Evolutionary conservation across 2,797 vertebrate species (phyloP).

Genomic region (Rhadinocentrus ornatus): DNA sequence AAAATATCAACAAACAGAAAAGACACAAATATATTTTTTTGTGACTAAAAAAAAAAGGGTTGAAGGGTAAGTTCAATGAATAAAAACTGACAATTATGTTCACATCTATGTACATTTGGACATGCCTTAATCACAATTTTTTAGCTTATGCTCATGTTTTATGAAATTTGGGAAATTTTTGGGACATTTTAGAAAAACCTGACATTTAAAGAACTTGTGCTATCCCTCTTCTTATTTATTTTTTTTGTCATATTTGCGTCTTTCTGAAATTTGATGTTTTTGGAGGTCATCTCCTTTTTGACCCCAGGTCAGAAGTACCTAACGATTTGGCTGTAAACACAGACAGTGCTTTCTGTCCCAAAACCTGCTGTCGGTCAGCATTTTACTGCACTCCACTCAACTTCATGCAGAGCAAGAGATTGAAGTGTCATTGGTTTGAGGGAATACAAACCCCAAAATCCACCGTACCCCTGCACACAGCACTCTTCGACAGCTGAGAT

Average conservation of each 20-base stretch:
- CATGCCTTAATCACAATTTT: neutral
- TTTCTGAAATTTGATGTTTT: conserved; percentile 3
- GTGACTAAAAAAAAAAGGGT: too few relatives aligned
- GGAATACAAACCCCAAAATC: conserved; percentile 51
- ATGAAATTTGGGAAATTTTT: too few relatives aligned
- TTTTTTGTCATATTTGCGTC: conserved; percentile 1
- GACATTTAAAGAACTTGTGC: conserved; percentile 12
- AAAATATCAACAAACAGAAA: conserved; percentile 15
- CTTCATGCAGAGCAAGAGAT: conserved; percentile 19
- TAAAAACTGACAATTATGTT: conserved; percentile 1
- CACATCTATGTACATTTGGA: conserved; percentile 13
- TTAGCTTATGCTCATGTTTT: conserved; percentile 3
- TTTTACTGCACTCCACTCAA: conserved; percentile 60
- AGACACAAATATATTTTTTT: conserved; percentile 14
- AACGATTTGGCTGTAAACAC: conserved; percentile 54
- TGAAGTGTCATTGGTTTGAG: conserved; percentile 49
- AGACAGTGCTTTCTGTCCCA: conserved; percentile 55
- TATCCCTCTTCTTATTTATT: conserved; percentile 7
- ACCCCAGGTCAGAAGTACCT: conserved; percentile 31
- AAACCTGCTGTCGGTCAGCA: conserved; percentile 69
- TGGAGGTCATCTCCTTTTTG: conserved; percentile 24
- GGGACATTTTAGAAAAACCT: conserved; percentile 17
- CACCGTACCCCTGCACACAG: conserved; percentile 46
- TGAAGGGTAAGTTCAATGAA: neutral
- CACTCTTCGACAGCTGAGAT: conserved; percentile 80